Evolutionary conservation across 2,888 invertebrate genomes (phyloP).

Genomic region (Cancer borealis): DNA sequence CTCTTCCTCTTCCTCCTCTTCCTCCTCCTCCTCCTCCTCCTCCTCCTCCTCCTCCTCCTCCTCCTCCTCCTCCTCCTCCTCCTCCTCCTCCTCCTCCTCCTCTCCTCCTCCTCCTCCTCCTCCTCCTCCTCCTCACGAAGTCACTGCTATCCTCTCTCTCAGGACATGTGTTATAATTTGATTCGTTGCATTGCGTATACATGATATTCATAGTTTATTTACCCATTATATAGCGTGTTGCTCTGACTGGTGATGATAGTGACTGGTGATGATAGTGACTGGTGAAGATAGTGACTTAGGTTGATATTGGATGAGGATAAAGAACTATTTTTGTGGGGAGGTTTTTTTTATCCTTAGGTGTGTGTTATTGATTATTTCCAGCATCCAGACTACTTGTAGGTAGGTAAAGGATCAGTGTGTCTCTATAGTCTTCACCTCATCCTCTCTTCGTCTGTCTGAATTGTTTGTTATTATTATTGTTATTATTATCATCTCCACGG

Average conservation of each 20-base stretch:
- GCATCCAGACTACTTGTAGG: too few species aligned
- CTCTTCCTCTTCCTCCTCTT: background rate
- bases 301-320: background rate
- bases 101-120: background rate
- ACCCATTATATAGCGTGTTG: constrained; percentile 1
- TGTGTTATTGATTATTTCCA: background rate
- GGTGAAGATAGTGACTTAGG: background rate
- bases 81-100: background rate
- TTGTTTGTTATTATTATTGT: too few species aligned
- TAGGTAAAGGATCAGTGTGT: too few species aligned
- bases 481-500: too few species aligned
- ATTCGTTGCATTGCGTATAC: background rate
- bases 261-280: background rate
- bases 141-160: background rate
- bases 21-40: background rate
- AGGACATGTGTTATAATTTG: background rate
- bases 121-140: background rate
- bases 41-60: background rate
- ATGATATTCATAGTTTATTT: background rate
- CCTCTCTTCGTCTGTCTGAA: too few species aligned
- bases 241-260: background rate
- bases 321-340: background rate
- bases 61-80: background rate
- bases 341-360: background rate
- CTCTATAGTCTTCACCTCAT: too few species aligned